Evolutionary conservation across 1,140 invertebrate genomes (phyloP).

Genomic region (Brachionus manjavacas): DNA sequence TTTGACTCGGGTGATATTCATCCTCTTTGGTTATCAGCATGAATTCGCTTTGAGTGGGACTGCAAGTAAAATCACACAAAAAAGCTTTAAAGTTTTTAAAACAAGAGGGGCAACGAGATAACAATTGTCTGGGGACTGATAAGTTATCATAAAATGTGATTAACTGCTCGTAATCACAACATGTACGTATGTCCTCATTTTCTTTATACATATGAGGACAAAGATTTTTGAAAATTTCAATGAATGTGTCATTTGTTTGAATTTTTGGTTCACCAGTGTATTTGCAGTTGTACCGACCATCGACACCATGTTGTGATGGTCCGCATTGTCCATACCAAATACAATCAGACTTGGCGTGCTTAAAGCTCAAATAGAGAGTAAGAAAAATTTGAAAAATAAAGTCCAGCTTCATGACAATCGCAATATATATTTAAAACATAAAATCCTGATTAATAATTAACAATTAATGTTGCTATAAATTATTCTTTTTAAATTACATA

Average conservation of each 20-base stretch:
- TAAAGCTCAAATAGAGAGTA: not conserved
- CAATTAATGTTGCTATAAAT: no score
- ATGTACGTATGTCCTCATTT: not conserved
- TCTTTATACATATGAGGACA: constrained; percentile 21
- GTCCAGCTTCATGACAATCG: not conserved
- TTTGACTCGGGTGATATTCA: not conserved
- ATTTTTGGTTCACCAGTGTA: constrained; percentile 15
- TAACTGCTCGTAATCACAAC: constrained; percentile 33
- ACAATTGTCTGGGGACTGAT: not conserved
- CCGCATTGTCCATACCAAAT: constrained; percentile 41
- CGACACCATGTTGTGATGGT: not conserved
- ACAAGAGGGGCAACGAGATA: constrained; percentile 39
- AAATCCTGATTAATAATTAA: no score
- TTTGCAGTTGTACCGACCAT: constrained; percentile 21
- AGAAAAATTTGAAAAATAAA: not conserved
- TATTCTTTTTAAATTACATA: no score
- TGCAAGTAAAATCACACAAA: constrained; percentile 41
- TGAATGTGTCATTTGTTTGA: not conserved
- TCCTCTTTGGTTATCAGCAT: not conserved
- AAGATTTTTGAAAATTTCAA: not conserved
- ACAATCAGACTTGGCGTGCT: not conserved
- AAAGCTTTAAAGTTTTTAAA: constrained; percentile 30
- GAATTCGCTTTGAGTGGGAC: constrained; percentile 8
- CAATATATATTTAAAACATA: no score
- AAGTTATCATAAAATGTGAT: not conserved